Evolutionary conservation across 1,140 invertebrate species (phyloP), one percentile per base, ranked within the genome.

Genomic region (Rhyzopertha dominica): DNA sequence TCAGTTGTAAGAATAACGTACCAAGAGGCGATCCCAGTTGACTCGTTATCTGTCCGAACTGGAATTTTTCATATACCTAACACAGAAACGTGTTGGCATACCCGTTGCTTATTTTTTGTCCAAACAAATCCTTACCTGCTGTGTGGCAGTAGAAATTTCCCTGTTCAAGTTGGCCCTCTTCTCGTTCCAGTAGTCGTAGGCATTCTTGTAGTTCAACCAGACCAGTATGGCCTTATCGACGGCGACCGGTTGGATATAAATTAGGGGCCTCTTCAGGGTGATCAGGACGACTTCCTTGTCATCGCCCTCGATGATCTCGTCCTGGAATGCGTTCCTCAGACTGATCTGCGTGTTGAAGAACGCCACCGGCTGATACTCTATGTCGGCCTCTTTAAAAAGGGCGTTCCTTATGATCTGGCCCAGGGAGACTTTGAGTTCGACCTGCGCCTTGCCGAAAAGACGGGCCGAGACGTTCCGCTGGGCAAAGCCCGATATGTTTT

Each of bases 161-260:
- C 85, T 88, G 58, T 90, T 93, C 1, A 94, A 71, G 62, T 84
- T 89, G 0, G 86, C 81, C 14, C 93, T 70, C 68, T 97, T 95
- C 63, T 97, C 94, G 52, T 92, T 95, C 94, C 95, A 98, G 70
- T 97, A 98, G 63, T 98, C 94, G 61, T 98, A 98, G 0, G 95
- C 94, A 70, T 96, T 97, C 70, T 96, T 96, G 63, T 98, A 98
- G 70, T 97, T 98, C 29, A 98, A 71, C 94, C 94, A 98, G 5
- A 98, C 93, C 1, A 98, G 75, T 47, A 98, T 95, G 18, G 94
- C 94, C 66, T 90, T 90, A 67, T 98, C 95, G 25, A 98, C 86
- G 3, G 95, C 93, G 55, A 93, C 80, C 0, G 95, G 95, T 69
- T 98, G 94, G 24, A 96, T 84, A 66, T 95, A 96, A 41, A 98